Evolutionary conservation across 1,140 invertebrate species (phyloP).

Genomic region (Archegozetes longisetosus): DNA sequence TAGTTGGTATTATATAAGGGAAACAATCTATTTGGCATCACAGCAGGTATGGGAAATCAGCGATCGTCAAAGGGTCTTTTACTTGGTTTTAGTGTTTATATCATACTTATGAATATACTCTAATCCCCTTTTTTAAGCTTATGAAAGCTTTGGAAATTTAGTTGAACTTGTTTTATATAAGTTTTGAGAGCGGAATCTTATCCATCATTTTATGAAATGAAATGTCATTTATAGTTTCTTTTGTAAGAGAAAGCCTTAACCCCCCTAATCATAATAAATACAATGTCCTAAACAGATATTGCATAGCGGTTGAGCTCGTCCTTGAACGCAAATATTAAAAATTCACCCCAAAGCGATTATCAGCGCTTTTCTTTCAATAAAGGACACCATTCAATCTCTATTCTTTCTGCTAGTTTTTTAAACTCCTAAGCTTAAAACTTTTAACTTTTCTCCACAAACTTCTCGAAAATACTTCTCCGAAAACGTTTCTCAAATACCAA

Average conservation of each 20-base stretch:
- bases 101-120: too few species aligned
- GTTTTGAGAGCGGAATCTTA: background rate
- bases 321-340: background rate
- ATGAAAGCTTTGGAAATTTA: background rate
- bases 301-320: background rate
- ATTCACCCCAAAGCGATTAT: background rate
- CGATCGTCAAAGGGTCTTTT: too few species aligned
- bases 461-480: too few species aligned
- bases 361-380: background rate
- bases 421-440: too few species aligned
- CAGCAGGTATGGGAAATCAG: background rate
- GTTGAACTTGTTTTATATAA: constrained; percentile 2
- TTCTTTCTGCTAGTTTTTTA: too few species aligned
- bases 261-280: background rate
- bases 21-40: background rate
- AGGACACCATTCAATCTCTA: too few species aligned
- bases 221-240: constrained; percentile 1
- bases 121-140: too few species aligned
- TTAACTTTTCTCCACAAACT: too few species aligned
- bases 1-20: background rate
- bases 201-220: constrained; percentile 3
- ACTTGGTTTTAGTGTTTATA: background rate
- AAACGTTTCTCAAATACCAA: too few species aligned
- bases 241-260: background rate
- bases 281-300: background rate